These are phyloP conservation scores for Dermochelys coriacea DNA, from an alignment of 2,797 vertebrate species.

Conservation along the genomic window DNA sequence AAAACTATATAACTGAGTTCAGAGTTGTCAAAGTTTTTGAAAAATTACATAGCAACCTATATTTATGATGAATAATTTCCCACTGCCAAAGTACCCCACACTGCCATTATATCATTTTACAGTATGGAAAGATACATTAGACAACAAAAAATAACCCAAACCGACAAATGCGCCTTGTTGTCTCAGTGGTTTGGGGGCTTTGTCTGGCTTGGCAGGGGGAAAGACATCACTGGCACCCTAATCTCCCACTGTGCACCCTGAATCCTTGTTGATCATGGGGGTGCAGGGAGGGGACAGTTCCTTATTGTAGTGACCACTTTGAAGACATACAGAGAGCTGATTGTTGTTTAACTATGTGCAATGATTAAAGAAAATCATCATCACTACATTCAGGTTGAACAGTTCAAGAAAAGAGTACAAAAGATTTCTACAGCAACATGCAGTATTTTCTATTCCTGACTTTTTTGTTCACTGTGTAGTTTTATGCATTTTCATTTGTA, in stretches of 20 bases:
- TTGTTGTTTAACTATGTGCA: neutral
- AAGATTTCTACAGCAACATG: neutral
- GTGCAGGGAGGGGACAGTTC: neutral
- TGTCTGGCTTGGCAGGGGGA: neutral
- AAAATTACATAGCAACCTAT: neutral
- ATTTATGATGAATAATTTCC: slow-evolving; percentile 3
- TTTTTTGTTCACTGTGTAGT: neutral
- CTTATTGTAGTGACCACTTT: neutral
- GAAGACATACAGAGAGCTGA: neutral
- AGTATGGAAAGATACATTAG: neutral
- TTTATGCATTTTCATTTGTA: neutral
- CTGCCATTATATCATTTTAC: neutral
- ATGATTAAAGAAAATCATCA: neutral
- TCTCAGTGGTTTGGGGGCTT: neutral
- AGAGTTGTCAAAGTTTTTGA: neutral
- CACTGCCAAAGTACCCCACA: neutral
- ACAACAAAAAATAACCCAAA: neutral
- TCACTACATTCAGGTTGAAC: neutral
- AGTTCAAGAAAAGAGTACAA: neutral
- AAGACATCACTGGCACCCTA: neutral
- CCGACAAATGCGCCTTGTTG: neutral
- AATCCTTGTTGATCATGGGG: neutral
- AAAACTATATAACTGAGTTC: neutral
- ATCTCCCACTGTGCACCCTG: neutral
- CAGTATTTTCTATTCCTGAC: neutral